Percentiles rank a stretch among this genome's conserved stretches.
These are phyloP conservation scores for Presbytis comata DNA, from an alignment of 2,797 vertebrate genomes.

Conservation along the genomic window DNA sequence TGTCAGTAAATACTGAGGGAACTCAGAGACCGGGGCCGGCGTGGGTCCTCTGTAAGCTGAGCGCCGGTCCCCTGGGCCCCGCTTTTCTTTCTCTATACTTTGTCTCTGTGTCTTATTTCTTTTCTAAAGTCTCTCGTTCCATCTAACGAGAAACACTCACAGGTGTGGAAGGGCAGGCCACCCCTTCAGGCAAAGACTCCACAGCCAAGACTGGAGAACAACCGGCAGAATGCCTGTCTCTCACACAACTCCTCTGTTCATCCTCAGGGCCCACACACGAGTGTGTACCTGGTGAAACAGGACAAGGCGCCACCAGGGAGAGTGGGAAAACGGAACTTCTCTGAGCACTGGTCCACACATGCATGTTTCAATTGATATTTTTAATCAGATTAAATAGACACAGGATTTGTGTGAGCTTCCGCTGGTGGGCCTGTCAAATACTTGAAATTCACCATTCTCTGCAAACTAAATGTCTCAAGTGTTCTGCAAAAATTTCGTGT, in stretches of 20 bases:
- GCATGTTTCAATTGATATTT: slow-evolving; percentile 23
- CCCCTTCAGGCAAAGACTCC: background rate
- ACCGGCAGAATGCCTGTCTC: background rate
- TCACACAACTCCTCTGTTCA: fast-evolving
- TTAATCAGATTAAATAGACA: slow-evolving; percentile 58
- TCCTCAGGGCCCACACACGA: background rate
- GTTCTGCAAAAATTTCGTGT: background rate
- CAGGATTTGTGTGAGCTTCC: slow-evolving; percentile 73
- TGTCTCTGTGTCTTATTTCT: too few species aligned
- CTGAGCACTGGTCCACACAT: slow-evolving; percentile 2
- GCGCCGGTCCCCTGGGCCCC: too few species aligned
- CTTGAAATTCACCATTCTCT: background rate
- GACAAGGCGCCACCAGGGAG: background rate
- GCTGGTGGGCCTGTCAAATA: slow-evolving; percentile 59
- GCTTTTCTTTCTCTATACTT: too few species aligned
- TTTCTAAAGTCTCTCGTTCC: too few species aligned
- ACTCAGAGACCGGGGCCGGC: too few species aligned
- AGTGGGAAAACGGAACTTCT: slow-evolving; percentile 32
- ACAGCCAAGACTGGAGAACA: background rate
- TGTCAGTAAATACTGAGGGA: too few species aligned
- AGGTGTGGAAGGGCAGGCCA: too few species aligned
- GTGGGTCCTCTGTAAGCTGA: too few species aligned
- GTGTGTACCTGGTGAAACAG: background rate
- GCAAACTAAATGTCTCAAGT: slow-evolving; percentile 1
- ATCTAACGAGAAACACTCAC: too few species aligned